These are phyloP conservation scores for Meloe dianella DNA, from an alignment of 2,888 invertebrate genomes.

Conservation along the genomic window DNA sequence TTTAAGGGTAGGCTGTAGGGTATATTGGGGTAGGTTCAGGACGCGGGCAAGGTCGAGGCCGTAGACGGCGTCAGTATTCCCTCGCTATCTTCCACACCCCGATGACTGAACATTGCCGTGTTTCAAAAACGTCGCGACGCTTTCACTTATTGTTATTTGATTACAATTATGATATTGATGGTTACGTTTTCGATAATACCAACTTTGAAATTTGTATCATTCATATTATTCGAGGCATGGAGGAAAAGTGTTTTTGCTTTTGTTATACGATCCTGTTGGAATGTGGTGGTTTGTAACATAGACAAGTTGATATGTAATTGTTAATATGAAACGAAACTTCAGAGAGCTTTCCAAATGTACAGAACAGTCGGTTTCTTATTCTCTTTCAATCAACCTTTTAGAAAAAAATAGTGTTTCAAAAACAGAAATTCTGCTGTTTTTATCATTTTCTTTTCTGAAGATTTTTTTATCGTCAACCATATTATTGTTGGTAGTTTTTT, in stretches of 20 bases:
- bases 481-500: background rate
- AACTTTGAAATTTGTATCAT: background rate
- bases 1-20: slow-evolving; percentile 21
- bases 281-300: background rate
- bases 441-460: background rate
- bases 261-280: background rate
- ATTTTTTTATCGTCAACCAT: background rate
- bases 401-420: background rate
- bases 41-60: slow-evolving; percentile 44
- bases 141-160: slow-evolving; percentile 4
- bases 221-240: background rate
- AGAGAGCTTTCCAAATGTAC: background rate
- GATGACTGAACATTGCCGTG: slow-evolving; percentile 23
- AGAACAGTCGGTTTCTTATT: background rate
- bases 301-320: background rate
- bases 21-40: slow-evolving; percentile 43
- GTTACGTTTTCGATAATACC: background rate
- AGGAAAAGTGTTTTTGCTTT: background rate
- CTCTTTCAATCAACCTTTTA: background rate
- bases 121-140: slow-evolving; percentile 26
- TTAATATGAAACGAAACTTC: background rate
- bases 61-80: slow-evolving; percentile 35
- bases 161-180: background rate
- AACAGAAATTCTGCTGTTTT: background rate
- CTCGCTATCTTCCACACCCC: slow-evolving; percentile 19